These are phyloP conservation scores for Morinoia aosen DNA, from an alignment of 2,888 invertebrate genomes.

Conservation along the genomic window DNA sequence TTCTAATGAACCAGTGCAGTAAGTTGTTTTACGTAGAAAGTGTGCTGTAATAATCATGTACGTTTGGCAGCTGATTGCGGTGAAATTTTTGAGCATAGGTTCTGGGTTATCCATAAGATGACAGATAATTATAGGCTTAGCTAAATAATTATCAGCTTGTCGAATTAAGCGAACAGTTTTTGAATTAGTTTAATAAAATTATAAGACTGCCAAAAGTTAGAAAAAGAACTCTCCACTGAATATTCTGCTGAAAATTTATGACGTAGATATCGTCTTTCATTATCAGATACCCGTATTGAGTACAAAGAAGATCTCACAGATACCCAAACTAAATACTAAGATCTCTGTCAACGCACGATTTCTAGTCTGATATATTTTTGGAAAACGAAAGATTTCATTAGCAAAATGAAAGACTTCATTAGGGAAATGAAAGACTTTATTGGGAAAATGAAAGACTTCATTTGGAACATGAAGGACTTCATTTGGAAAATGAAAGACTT, in stretches of 20 bases:
- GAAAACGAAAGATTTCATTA: too few species aligned
- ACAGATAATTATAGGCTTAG: background rate
- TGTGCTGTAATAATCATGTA: background rate
- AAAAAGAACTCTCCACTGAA: background rate
- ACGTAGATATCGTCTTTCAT: background rate
- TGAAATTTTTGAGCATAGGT: background rate
- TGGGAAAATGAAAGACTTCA: too few species aligned
- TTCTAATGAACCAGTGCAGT: conserved; percentile 98
- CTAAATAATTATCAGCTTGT: too few species aligned
- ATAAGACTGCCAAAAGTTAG: background rate
- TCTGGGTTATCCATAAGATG: background rate
- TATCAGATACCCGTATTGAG: background rate
- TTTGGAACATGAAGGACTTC: too few species aligned
- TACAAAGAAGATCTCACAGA: background rate
- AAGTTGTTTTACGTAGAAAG: conserved; percentile 69
- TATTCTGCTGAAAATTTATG: background rate
- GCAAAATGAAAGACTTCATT: too few species aligned
- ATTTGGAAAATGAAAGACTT: too few species aligned
- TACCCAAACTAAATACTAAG: background rate
- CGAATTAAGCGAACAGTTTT: too few species aligned
- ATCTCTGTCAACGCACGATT: too few species aligned
- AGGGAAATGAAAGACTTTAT: too few species aligned
- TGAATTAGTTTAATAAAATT: too few species aligned
- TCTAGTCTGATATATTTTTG: too few species aligned
- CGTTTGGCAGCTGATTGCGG: background rate